Base-by-base conservation (phyloP, 2,888 invertebrate genomes). In the Platycheirus albimanus region DNA sequence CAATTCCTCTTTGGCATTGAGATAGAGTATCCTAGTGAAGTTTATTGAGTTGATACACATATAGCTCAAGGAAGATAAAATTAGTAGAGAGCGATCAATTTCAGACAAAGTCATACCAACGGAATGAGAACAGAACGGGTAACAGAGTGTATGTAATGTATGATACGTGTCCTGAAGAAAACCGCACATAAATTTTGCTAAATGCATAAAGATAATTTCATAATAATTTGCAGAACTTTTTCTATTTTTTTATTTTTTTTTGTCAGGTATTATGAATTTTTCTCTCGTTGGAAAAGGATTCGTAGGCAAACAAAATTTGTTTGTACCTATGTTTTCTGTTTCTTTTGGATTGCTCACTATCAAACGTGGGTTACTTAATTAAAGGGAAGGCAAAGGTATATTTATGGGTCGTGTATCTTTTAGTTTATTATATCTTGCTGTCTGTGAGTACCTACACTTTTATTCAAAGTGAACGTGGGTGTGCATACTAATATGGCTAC, bases 41-140 rank as follows among this genome's bases (percentile, higher is more conserved):
- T 77, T 69, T 74, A 47, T 78, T 83, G 72, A 43, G 30, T 78
- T 83, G 78, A 81, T 71, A 83, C 19, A 15, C 0, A 5, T 5
- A 36, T 78, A 72, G 43, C 69, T 83, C 78, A 78, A 56, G 72
- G 20, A 83, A 78, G 63, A 78, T 72, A 64, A 71, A 83, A 78
- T 83, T 78, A 83, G 72, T 61, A 78, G 72, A 69, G 78, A 78
- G 83, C 74, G 83, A 83, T 83, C 83, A 83, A 74, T 83, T 83
- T 69, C 83, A 83, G 83, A 43, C 56, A 30, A 71, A 52, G 56
- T 54, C 15, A 56, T 61, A 58, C 69, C 41, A 20, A 36, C 28
- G 56, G 11, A 38, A 36, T 38, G 49, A 28, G 49, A 30, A 47
- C 20, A 41, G 10, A 19, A 19, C 8, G 24, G 24, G 3, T 24